phyloP scores from a whole-genome alignment of 2,113 vertebrate species.

The Irena cyanogastra region DNA sequence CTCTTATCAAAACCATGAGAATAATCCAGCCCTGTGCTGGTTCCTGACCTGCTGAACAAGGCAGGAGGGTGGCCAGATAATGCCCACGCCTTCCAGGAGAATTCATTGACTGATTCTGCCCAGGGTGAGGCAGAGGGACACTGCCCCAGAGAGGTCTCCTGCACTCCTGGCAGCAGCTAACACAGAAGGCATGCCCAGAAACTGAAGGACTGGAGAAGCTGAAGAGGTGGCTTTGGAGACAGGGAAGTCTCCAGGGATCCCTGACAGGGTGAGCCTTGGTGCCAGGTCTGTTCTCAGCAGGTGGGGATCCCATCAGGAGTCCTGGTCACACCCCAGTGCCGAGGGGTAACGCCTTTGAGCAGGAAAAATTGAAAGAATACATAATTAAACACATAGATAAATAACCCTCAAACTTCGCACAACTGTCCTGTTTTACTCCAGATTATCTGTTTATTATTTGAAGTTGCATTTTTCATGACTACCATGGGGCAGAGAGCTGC shows the following conservation, averaged over 20 bases:
- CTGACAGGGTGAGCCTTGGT: accelerated
- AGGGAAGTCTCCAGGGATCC: neutral
- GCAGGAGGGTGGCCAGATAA: neutral
- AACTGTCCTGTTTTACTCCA: neutral
- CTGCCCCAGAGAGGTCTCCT: neutral
- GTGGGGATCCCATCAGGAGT: neutral
- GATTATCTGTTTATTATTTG: neutral
- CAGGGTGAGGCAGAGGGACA: neutral
- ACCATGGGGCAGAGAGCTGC: neutral
- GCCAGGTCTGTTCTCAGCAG: neutral
- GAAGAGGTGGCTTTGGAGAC: neutral
- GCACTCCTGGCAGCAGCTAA: neutral
- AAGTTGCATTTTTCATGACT: neutral
- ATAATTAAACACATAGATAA: neutral
- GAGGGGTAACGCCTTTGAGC: neutral
- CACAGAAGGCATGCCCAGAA: accelerated
- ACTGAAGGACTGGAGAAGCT: neutral
- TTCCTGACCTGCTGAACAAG: neutral
- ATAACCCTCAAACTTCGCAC: accelerated
- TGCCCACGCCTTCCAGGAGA: accelerated
- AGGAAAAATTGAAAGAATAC: neutral
- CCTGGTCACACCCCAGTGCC: neutral
- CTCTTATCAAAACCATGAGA: neutral
- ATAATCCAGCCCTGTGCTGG: neutral
- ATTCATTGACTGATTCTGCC: neutral